phyloP scores from a whole-genome alignment of 1,140 invertebrate genomes.

The Belonocnema kinseyi region DNA sequence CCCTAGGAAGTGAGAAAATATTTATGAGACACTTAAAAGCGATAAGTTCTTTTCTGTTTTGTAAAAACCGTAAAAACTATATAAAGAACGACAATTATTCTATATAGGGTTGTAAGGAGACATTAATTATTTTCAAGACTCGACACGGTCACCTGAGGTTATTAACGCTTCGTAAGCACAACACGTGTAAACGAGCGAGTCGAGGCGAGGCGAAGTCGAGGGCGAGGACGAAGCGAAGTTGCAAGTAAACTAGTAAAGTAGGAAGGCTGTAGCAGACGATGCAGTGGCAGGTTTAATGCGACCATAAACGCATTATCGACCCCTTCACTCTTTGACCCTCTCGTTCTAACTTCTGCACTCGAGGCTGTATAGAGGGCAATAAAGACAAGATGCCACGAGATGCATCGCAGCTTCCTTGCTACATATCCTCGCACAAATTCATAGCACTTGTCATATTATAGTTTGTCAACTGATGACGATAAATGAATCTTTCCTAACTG shows the following conservation, averaged over 20 bases:
- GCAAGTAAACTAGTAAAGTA: slow-evolving; percentile 41
- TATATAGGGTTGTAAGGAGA: slow-evolving; percentile 3
- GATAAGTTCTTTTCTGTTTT: too few species aligned
- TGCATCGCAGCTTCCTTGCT: slow-evolving; percentile 33
- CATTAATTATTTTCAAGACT: slow-evolving; percentile 27
- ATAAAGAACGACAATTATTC: slow-evolving; percentile 14
- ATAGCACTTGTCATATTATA: too few species aligned
- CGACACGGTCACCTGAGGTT: slow-evolving; percentile 31
- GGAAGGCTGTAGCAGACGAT: slow-evolving; percentile 48
- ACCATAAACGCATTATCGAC: slow-evolving; percentile 60
- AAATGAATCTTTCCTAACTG: too few species aligned
- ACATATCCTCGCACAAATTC: background rate
- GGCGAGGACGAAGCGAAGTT: slow-evolving; percentile 28
- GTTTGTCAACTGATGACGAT: too few species aligned
- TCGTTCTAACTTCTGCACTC: background rate
- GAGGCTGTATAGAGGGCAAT: slow-evolving; percentile 40
- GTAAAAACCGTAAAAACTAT: background rate
- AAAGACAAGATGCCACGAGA: slow-evolving; percentile 46
- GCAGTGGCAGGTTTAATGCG: slow-evolving; percentile 55
- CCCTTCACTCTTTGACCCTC: slow-evolving; percentile 37
- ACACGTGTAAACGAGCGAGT: slow-evolving; percentile 28
- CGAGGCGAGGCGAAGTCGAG: too few species aligned
- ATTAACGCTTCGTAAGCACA: slow-evolving; percentile 37
- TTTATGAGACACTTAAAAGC: too few species aligned
- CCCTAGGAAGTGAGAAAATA: too few species aligned